Conservation (phyloP, 2,888 invertebrate species). For the Aleiodes leptofemur region DNA sequence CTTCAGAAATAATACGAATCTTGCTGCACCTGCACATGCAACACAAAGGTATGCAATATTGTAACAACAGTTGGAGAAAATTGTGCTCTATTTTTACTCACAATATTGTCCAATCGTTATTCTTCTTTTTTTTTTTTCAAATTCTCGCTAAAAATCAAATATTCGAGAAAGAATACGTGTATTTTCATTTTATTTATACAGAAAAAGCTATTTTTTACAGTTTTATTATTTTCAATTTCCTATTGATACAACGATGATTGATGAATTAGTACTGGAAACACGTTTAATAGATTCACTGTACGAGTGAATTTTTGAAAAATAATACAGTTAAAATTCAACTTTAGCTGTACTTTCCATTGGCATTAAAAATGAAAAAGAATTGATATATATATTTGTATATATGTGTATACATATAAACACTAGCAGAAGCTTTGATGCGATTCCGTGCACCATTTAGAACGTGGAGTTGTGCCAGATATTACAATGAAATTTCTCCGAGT, state of each 20-base stretch:
- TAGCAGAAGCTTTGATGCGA: constrained; percentile 35
- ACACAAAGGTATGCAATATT: constrained; percentile 34
- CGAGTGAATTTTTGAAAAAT: not conserved
- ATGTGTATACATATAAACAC: constrained; percentile 29
- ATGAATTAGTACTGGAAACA: constrained; percentile 22
- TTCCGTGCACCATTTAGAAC: constrained; percentile 38
- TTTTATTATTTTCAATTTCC: not conserved
- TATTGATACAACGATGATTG: constrained; percentile 28
- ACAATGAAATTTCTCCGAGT: constrained; percentile 39
- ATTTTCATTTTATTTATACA: constrained; percentile 20
- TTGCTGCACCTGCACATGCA: constrained; percentile 31
- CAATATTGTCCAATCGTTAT: constrained; percentile 17
- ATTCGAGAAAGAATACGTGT: not conserved
- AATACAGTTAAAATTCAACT: constrained; percentile 25
- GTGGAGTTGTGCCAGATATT: constrained; percentile 43
- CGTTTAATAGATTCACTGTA: constrained; percentile 12
- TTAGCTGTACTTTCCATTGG: constrained; percentile 16
- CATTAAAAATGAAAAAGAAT: not conserved
- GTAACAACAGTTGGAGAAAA: constrained; percentile 28
- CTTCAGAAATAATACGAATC: constrained; percentile 33
- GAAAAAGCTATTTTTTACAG: not conserved
- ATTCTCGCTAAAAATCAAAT: not conserved
- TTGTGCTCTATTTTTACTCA: constrained; percentile 13
- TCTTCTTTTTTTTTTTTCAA: not conserved
- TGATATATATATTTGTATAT: not conserved